Base-by-base conservation (phyloP, 2,888 invertebrate genomes). In the Mechanitis messenoides region DNA sequence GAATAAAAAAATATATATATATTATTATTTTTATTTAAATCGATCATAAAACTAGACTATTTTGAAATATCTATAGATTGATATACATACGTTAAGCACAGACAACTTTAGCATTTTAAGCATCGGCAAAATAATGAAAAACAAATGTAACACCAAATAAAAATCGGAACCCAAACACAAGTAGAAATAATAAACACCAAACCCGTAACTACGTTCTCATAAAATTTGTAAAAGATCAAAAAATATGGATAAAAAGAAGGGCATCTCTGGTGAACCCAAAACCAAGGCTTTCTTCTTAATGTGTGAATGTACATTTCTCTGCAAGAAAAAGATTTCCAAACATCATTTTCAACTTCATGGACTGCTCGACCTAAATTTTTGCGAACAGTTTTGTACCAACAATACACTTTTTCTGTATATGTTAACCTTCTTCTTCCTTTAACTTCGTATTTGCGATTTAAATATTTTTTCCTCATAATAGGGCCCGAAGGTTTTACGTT, bases 111-210 rank as follows among this genome's bases (percentile, higher is more conserved):
- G 9, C 42, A 42, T 9, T 11, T 42, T 9, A 9, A 3, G 42
- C 42, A 7, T 9, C 42, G 42, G 42, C 42, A 74, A 61, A 67
- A 58, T 35, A 67, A 33, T 62, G 64, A 20, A 61, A 61, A 76
- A 67, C 72, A 78, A 12, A 70, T 46, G 62, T 73, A 78, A 59
- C 62, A 68, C 65, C 72, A 76, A 45, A 65, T 56, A 58, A 79
- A 56, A 38, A 78, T 46, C 62, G 83, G 83, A 61, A 72, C 71
- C 80, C 83, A 83, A 61, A 81, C 66, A 63, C 76, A 76, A 12
- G 72, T 28, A 3, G 78, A 68, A 58, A 75, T 28, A 28, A 71
- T 9, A 62, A 72, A 75, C 55, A 71, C 61, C 3, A 72, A 61
- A 61, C 59, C 69, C 65, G 50, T 69, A 9, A 55, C 56, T 11